Conservation (phyloP, 1,140 invertebrate species). For the Tetragnatha versicolor region DNA sequence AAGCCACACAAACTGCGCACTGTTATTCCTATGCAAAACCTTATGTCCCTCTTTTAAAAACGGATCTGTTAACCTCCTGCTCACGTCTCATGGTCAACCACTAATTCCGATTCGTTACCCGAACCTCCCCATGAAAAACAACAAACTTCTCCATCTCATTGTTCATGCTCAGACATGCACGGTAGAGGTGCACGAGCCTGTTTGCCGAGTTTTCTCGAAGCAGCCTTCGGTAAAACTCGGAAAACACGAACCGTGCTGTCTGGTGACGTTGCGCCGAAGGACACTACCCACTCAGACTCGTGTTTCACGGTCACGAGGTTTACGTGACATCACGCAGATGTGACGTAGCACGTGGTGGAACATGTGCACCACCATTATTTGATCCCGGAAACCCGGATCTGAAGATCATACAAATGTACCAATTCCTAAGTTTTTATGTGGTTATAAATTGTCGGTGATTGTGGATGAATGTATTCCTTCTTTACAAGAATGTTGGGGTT, state of each 20-base stretch:
- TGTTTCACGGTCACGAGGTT: slow-evolving; percentile 32
- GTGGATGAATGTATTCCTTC: no score
- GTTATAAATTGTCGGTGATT: no score
- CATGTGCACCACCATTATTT: neutral
- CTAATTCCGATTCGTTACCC: no score
- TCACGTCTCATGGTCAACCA: no score
- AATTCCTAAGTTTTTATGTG: no score
- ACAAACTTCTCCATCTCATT: neutral
- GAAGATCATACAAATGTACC: no score
- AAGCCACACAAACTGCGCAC: no score
- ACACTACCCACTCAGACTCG: slow-evolving; percentile 12
- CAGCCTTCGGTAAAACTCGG: neutral
- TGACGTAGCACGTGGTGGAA: slow-evolving; percentile 5
- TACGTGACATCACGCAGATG: slow-evolving; percentile 6
- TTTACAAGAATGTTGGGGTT: no score
- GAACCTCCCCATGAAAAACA: neutral
- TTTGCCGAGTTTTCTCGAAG: neutral
- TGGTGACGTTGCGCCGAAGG: slow-evolving; percentile 21
- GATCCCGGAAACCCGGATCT: neutral
- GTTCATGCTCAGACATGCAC: neutral
- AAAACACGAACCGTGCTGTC: neutral
- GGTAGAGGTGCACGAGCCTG: neutral
- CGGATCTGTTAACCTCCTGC: no score
- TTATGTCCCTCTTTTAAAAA: no score
- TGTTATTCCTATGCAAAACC: no score